These are phyloP conservation scores for Euura saliciscinereae DNA, from an alignment of 1,140 invertebrate genomes.

Conservation along the genomic window DNA sequence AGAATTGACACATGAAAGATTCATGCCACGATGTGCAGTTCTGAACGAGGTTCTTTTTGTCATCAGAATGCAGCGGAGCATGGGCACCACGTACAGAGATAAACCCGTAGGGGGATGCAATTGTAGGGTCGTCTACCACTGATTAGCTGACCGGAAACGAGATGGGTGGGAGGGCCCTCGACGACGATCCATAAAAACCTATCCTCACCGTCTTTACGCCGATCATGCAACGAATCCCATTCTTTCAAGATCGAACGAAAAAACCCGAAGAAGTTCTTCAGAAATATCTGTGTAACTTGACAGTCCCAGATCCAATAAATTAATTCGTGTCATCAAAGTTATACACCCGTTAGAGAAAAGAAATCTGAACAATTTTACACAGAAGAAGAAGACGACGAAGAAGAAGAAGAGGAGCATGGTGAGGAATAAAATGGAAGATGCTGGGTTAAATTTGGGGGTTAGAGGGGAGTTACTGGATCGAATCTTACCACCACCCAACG, in stretches of 20 bases:
- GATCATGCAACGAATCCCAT: too few species aligned
- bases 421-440: background rate
- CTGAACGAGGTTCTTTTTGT: background rate
- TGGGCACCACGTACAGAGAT: background rate
- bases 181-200: background rate
- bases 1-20: slow-evolving; percentile 12
- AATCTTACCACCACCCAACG: background rate
- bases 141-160: slow-evolving; percentile 41
- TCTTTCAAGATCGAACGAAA: too few species aligned
- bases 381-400: slow-evolving; percentile 16
- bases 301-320: too few species aligned
- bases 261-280: too few species aligned
- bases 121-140: slow-evolving; percentile 25
- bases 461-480: background rate
- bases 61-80: slow-evolving; percentile 9
- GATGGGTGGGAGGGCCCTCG: slow-evolving; percentile 15
- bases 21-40: background rate
- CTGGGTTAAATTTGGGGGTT: background rate
- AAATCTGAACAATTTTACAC: slow-evolving; percentile 9
- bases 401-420: slow-evolving; percentile 12
- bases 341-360: background rate
- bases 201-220: too few species aligned
- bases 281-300: too few species aligned
- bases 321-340: background rate
- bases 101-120: background rate